Percentiles rank a stretch among this genome's conserved stretches.
Conservation (phyloP, 1,140 invertebrate genomes). For the Leptinotarsa texana region DNA sequence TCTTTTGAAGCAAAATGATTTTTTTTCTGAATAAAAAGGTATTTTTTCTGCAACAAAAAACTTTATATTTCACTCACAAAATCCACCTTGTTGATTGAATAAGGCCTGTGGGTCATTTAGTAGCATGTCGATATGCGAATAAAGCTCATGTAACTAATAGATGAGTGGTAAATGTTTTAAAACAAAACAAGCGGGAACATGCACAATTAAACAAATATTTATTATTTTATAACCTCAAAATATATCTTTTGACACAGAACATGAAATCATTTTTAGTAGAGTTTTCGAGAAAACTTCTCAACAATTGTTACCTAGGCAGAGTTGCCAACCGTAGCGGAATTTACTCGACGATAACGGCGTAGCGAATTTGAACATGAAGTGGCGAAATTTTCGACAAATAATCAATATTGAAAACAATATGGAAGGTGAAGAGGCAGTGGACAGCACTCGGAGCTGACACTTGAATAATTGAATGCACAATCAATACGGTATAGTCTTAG, state of each 20-base stretch:
- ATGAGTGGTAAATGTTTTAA: no score
- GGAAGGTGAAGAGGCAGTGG: no score
- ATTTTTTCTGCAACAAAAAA: neutral
- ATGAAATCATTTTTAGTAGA: neutral
- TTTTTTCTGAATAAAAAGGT: neutral
- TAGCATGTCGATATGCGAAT: slow-evolving; percentile 18
- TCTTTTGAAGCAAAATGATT: no score
- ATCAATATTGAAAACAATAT: no score
- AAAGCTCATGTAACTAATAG: neutral
- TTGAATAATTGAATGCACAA: no score
- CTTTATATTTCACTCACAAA: slow-evolving; percentile 27
- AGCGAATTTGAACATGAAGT: no score
- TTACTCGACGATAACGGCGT: no score
- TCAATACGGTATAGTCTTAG: no score
- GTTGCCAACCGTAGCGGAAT: no score
- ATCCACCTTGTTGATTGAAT: slow-evolving; percentile 34
- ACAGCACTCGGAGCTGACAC: no score
- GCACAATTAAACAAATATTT: neutral
- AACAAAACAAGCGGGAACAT: neutral
- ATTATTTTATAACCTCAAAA: neutral
- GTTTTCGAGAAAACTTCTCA: neutral
- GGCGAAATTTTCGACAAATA: no score
- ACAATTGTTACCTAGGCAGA: no score
- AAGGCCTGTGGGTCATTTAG: slow-evolving; percentile 24
- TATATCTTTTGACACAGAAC: neutral